These are phyloP conservation scores for Pygoscelis adeliae DNA, from an alignment of 2,113 vertebrate species.

Conservation along the genomic window DNA sequence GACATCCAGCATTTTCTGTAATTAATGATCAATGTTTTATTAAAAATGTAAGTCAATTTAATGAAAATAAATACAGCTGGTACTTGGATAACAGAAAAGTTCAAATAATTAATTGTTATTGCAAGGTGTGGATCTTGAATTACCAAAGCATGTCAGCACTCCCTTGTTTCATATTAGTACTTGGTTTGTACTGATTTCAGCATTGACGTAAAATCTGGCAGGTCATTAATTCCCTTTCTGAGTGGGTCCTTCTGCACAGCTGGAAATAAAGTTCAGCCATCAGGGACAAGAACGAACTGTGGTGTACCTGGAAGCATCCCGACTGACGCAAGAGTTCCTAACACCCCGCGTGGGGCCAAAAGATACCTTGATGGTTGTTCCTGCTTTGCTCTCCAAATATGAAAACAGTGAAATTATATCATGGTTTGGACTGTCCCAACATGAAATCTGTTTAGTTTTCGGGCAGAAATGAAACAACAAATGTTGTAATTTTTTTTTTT, in stretches of 20 bases:
- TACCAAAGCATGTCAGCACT: not conserved
- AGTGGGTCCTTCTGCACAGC: not conserved
- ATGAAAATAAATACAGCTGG: not conserved
- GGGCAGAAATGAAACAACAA: not conserved
- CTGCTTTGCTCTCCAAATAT: not conserved
- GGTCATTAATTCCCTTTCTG: not conserved
- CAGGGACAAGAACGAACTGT: rapidly evolving
- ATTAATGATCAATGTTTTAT: not conserved
- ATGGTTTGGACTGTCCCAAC: not conserved
- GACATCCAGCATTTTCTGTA: not conserved
- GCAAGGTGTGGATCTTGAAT: not conserved
- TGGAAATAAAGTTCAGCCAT: rapidly evolving
- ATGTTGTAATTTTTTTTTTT: no score
- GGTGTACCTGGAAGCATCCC: not conserved
- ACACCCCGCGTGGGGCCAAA: no score
- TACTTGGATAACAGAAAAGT: not conserved
- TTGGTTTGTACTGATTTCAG: not conserved
- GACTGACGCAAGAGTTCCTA: rapidly evolving
- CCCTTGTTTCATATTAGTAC: not conserved
- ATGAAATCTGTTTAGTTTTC: not conserved
- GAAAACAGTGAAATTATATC: rapidly evolving
- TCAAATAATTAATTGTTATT: not conserved
- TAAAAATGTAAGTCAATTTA: not conserved
- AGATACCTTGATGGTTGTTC: rapidly evolving
- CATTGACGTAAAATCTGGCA: not conserved